phyloP scores from a whole-genome alignment of 1,140 invertebrate species.

The Drosophila sechellia region DNA sequence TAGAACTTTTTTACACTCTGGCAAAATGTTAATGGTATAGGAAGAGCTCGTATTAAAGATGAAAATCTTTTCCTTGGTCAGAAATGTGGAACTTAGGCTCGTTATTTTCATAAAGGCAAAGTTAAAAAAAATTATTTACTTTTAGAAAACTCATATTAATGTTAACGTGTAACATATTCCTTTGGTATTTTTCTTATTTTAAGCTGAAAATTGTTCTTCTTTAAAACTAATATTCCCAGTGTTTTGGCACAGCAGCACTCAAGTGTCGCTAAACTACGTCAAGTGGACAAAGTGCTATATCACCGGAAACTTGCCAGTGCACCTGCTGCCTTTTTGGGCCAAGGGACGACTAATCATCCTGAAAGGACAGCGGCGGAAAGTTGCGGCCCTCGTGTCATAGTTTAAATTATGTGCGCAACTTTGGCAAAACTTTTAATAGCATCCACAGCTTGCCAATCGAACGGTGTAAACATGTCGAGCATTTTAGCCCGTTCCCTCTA shows the following conservation, averaged over 20 bases:
- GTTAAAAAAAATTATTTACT: no score
- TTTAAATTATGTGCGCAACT: slow-evolving; percentile 80
- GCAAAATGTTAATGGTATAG: background rate
- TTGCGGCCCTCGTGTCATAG: slow-evolving; percentile 69
- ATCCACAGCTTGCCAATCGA: slow-evolving; percentile 46
- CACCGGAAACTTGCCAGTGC: slow-evolving; percentile 45
- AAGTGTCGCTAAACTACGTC: slow-evolving; percentile 41
- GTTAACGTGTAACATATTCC: no score
- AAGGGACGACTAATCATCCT: slow-evolving; percentile 61
- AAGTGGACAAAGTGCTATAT: slow-evolving; percentile 64
- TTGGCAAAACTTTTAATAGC: slow-evolving; percentile 79
- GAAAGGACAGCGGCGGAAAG: slow-evolving; percentile 32
- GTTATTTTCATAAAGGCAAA: no score
- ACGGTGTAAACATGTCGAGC: slow-evolving; percentile 51
- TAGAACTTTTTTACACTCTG: slow-evolving; percentile 10
- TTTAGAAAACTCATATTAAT: no score
- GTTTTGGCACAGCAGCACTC: background rate
- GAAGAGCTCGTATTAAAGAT: no score
- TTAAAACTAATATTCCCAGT: background rate
- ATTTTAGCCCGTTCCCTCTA: slow-evolving; percentile 23
- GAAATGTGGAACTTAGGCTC: no score
- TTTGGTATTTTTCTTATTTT: no score
- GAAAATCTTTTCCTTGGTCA: no score
- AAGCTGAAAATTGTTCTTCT: background rate
- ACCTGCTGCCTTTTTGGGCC: slow-evolving; percentile 34